These are phyloP conservation scores for Scaptomyza cyrtandrae DNA, from an alignment of 2,888 invertebrate genomes.

Conservation along the genomic window DNA sequence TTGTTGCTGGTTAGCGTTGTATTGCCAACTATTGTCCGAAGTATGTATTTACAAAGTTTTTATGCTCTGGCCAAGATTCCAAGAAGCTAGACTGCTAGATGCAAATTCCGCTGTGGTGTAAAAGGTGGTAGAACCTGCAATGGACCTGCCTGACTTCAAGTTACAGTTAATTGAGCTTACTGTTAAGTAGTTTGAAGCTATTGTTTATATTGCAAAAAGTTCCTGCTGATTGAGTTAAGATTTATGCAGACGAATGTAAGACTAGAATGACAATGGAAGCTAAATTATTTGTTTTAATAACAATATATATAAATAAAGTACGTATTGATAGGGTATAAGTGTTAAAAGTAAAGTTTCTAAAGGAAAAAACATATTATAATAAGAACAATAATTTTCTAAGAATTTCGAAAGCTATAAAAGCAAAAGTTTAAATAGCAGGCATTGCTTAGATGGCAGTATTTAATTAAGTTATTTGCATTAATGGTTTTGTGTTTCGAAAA, in stretches of 20 bases:
- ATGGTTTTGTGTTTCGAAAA: no score
- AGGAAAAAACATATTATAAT: no score
- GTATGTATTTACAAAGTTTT: slow-evolving; percentile 46
- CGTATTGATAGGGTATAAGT: slow-evolving; percentile 1
- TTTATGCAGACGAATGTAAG: neutral
- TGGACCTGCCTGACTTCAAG: slow-evolving; percentile 34
- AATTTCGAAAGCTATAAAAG: no score
- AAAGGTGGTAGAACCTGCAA: neutral
- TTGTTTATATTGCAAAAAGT: slow-evolving; percentile 32
- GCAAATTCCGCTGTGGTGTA: slow-evolving; percentile 19
- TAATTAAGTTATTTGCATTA: no score
- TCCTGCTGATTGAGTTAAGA: slow-evolving; percentile 32
- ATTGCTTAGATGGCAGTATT: no score
- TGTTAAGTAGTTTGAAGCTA: slow-evolving; percentile 33
- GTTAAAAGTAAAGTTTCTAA: no score
- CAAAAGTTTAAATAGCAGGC: no score
- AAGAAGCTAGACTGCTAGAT: slow-evolving; percentile 38
- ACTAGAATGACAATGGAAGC: slow-evolving; percentile 1
- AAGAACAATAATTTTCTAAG: no score
- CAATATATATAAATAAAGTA: slow-evolving; percentile 10
- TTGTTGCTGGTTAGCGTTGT: neutral
- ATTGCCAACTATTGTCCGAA: neutral
- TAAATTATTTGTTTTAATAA: slow-evolving; percentile 15
- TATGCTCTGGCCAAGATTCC: slow-evolving; percentile 24
- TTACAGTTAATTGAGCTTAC: slow-evolving; percentile 56